Evolutionary conservation across 2,113 vertebrate species (phyloP).

Genomic region (Cathartes aura): DNA sequence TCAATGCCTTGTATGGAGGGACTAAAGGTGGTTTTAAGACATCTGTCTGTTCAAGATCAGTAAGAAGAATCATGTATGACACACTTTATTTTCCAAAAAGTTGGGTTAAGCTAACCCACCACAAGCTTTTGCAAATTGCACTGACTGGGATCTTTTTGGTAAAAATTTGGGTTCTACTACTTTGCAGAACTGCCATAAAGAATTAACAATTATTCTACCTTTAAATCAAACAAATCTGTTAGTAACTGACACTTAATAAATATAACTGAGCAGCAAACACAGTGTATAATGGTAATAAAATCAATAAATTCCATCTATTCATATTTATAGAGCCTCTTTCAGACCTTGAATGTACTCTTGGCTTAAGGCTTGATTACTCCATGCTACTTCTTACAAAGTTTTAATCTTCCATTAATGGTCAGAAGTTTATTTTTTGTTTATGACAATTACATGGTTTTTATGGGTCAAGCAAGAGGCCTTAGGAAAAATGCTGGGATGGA

Average conservation of each 20-base stretch:
- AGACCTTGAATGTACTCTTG: neutral
- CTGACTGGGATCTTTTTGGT: neutral
- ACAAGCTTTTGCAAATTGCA: neutral
- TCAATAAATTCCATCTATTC: neutral
- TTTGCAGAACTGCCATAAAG: neutral
- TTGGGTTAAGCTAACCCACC: neutral
- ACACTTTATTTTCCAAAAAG: neutral
- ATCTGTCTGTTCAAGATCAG: neutral
- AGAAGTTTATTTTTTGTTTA: slow-evolving; percentile 14
- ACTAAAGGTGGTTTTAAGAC: neutral
- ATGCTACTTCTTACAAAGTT: neutral
- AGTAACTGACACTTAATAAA: neutral
- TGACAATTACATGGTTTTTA: neutral
- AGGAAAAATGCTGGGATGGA: neutral
- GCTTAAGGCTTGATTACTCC: neutral
- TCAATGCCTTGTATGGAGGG: neutral
- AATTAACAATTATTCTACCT: neutral
- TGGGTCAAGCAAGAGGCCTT: neutral
- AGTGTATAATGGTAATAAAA: neutral
- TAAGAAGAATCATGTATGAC: neutral
- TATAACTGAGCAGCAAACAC: neutral
- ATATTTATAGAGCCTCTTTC: neutral
- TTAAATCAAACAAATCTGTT: neutral
- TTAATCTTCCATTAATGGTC: neutral
- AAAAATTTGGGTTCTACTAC: neutral